Evolutionary conservation across 1,140 invertebrate genomes (phyloP), one percentile per base, ranked within the genome.

Genomic region (Tetraneura akinire): DNA sequence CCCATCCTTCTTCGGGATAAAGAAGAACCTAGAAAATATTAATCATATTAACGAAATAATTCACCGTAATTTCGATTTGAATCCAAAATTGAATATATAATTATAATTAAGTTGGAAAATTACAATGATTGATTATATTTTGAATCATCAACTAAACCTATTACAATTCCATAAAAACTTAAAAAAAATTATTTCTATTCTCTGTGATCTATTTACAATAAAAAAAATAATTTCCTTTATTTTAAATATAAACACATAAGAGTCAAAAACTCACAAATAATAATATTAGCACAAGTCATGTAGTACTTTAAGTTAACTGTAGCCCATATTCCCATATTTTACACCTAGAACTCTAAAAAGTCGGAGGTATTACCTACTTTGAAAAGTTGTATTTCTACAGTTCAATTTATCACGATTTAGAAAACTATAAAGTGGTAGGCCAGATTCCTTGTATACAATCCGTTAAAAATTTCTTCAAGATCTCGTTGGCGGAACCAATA

Each of bases 1-100:
- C 93, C 92, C 93, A 95, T 18, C 93, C 92, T 85, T 95, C 93
- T 84, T 95, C 93, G 0, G 93, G 92, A 84, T 93, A 95, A 80
- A 95, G 87, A 81, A 94, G 87, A 76, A 95, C 91, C 92, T 93
- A 86, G 8, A 37, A 37, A 37, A 37, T 37, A 37, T 37, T 37
- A 37, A 37, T n/a, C n/a, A n/a, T n/a, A n/a, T n/a, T n/a, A n/a
- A n/a, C n/a, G n/a, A n/a, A n/a, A n/a, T n/a, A n/a, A n/a, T n/a
- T n/a, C n/a, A n/a, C n/a, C n/a, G n/a, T n/a, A n/a, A n/a, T n/a
- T n/a, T n/a, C n/a, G n/a, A n/a, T n/a, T n/a, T n/a, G n/a, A n/a
- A n/a, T n/a, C n/a, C n/a, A n/a, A n/a, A n/a, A n/a, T n/a, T n/a
- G n/a, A n/a, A n/a, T n/a, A n/a, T n/a, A n/a, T n/a, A n/a, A n/a